These are phyloP conservation scores for Dipus sagitta DNA, from an alignment of 2,797 vertebrate species.

Conservation along the genomic window DNA sequence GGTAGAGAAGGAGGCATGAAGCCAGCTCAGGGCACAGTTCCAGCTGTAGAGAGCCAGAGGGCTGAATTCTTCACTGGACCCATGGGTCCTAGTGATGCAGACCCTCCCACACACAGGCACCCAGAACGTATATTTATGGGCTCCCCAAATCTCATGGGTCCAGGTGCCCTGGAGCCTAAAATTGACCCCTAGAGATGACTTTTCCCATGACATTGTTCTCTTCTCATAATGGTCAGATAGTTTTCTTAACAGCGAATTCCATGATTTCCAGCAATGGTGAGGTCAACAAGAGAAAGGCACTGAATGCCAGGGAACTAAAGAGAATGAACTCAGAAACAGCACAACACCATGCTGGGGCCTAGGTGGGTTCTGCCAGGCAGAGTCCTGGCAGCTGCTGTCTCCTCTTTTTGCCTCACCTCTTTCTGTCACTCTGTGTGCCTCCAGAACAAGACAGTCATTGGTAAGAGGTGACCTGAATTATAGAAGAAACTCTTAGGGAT, in stretches of 20 bases:
- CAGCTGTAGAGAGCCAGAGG: neutral
- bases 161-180: neutral
- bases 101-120: neutral
- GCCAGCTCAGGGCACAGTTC: neutral
- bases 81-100: neutral
- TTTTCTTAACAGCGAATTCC: constrained; percentile 26
- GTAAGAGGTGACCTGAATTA: neutral
- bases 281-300: neutral
- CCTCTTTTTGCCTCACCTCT: neutral
- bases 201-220: neutral
- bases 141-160: neutral
- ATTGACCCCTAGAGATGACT: neutral
- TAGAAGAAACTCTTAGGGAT: neutral
- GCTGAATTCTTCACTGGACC: neutral
- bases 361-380: neutral
- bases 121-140: neutral
- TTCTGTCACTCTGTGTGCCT: neutral
- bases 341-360: neutral
- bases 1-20: neutral
- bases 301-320: neutral
- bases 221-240: neutral
- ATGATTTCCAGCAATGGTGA: constrained; percentile 10
- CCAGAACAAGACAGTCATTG: neutral
- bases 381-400: neutral
- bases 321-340: neutral